Evolutionary conservation across 2,888 invertebrate species (phyloP).

Genomic region (Brenthis ino): DNA sequence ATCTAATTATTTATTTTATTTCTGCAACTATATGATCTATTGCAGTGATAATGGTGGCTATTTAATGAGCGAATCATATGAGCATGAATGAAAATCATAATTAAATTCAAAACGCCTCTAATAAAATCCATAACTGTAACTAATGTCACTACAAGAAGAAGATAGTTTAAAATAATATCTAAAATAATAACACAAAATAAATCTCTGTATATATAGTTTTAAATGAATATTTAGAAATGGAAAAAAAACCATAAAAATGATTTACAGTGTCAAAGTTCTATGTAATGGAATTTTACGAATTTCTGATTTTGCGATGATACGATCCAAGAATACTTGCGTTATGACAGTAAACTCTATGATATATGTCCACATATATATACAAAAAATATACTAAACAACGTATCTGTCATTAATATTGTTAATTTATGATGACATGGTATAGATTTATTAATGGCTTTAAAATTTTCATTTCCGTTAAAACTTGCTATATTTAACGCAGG

Average conservation of each 20-base stretch:
- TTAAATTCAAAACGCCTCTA: slow-evolving; percentile 4
- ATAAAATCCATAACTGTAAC: slow-evolving; percentile 9
- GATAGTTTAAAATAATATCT: not conserved
- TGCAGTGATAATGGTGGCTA: slow-evolving; percentile 17
- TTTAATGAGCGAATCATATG: slow-evolving; percentile 17
- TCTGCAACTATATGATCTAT: slow-evolving; percentile 16
- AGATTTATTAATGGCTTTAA: not conserved
- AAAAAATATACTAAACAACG: not conserved
- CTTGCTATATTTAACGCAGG: not conserved
- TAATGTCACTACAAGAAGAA: slow-evolving; percentile 13
- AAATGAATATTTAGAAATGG: slow-evolving; percentile 7
- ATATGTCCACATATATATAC: not conserved
- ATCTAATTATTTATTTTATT: not conserved
- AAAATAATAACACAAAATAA: not conserved
- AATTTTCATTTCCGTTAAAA: not conserved
- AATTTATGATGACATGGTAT: not conserved
- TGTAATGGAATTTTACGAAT: slow-evolving; percentile 23
- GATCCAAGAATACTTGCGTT: slow-evolving; percentile 17
- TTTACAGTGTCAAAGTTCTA: slow-evolving; percentile 15
- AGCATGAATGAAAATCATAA: slow-evolving; percentile 18
- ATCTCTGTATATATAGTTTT: not conserved
- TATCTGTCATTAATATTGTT: not conserved
- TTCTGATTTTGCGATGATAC: slow-evolving; percentile 21
- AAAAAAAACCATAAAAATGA: slow-evolving; percentile 16
- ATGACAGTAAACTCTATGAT: no score